These are phyloP conservation scores for Drosophila meridiana DNA, from an alignment of 2,888 invertebrate species.

Conservation along the genomic window DNA sequence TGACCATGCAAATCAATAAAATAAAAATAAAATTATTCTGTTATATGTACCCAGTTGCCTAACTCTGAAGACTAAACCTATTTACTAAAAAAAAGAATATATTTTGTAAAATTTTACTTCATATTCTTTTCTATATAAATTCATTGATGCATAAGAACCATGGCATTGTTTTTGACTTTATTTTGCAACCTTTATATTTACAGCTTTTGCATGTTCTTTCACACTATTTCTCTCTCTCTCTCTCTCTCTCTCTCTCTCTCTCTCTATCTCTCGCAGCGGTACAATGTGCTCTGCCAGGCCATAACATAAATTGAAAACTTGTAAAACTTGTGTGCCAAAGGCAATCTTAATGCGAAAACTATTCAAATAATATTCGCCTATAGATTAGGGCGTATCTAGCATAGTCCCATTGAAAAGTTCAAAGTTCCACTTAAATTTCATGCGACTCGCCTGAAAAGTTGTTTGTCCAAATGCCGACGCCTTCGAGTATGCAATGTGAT, in stretches of 20 bases:
- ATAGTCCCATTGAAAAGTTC: slow-evolving; percentile 20
- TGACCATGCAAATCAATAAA: no score
- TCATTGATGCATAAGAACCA: no score
- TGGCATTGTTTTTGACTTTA: neutral
- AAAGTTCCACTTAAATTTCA: slow-evolving; percentile 40
- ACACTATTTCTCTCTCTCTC: neutral
- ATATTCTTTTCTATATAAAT: no score
- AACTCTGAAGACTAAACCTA: no score
- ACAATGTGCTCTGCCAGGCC: neutral
- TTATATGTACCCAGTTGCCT: no score
- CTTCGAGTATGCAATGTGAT: slow-evolving; percentile 8
- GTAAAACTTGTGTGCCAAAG: neutral
- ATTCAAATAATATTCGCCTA: slow-evolving; percentile 7
- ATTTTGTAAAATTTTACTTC: no score
- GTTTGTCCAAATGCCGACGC: slow-evolving; percentile 6
- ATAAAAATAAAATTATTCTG: no score
- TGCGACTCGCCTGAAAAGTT: slow-evolving; percentile 23
- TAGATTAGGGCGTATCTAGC: neutral
- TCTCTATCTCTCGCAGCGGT: neutral
- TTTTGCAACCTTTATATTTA: neutral
- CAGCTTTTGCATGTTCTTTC: neutral
- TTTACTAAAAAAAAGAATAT: no score
- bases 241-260: neutral
- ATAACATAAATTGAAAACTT: slow-evolving; percentile 1
- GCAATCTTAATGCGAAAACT: slow-evolving; percentile 12